Base-by-base conservation (phyloP, 2,888 invertebrate species). In the Ormyrus rosae region DNA sequence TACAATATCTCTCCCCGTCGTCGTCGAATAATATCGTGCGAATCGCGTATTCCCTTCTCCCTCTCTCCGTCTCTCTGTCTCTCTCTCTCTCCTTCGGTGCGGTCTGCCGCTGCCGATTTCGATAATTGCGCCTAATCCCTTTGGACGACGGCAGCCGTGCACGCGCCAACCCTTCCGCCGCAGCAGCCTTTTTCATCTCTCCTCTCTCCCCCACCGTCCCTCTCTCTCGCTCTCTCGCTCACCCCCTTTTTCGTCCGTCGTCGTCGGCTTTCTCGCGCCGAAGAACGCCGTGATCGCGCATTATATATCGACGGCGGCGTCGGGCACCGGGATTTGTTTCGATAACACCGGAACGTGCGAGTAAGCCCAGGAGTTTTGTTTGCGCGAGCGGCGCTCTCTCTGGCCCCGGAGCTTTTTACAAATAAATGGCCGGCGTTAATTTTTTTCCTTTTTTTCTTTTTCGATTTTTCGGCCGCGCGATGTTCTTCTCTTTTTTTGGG, bases 91-190 rank as follows among this genome's bases (percentile, higher is more conserved):
- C 34, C 6, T 34, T 2, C 34, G n/a, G 56, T 61, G 75, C 67
- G 76, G 72, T 76, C 34, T 88, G 89, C 83, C 88, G 79, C 81
- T 83, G 83, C 85, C 86, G 88, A 88, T 88, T 89, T 86, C 88
- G 88, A 89, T 89, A 89, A 89, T 89, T 89, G 88, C 84, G 83
- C 85, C 85, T 89, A 89, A 89, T 89, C 89, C 89, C 85, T 34
- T 34, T 34, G 34, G 84, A 84, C 88, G 88, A 87, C 86, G 85
- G 84, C 80, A 82, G 56, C 56, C 48, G 60, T 53, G 83, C 89
- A 88, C 89, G 88, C 88, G 89, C 53, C 79, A 73, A 69, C 74
- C 73, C 77, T 78, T 78, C 83, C 86, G 65, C 34, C 71, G 77
- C 10, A 11, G 19, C 19, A 50, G 45, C 50, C 55, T 56, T 58